Conservation (phyloP, 2,113 vertebrate genomes). For the Suncus etruscus region DNA sequence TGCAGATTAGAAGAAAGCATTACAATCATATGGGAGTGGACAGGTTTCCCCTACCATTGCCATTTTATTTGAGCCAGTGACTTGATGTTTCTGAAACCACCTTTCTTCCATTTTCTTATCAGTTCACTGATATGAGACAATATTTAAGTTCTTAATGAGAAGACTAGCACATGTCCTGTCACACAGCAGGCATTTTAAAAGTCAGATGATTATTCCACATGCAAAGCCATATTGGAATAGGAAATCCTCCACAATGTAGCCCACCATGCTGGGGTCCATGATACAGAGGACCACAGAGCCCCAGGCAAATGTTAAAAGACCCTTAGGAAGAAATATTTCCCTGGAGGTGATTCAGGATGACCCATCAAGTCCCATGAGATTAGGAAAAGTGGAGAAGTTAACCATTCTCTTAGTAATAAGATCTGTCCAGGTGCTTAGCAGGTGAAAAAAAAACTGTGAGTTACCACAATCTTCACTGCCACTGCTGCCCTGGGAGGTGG, state of each 20-base stretch:
- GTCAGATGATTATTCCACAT: not conserved
- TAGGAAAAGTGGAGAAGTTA: not conserved
- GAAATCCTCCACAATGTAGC: not conserved
- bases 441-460: not conserved
- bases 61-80: not conserved
- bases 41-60: not conserved
- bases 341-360: not conserved
- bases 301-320: not conserved
- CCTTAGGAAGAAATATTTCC: not conserved
- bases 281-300: not conserved
- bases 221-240: not conserved
- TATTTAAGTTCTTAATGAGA: not conserved
- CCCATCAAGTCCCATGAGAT: not conserved
- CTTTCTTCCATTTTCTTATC: not conserved
- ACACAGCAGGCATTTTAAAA: not conserved
- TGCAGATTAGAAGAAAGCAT: not conserved
- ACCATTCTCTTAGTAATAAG: not conserved
- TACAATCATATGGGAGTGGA: not conserved
- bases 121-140: not conserved
- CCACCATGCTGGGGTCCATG: not conserved
- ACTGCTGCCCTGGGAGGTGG: not conserved
- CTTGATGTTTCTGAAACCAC: not conserved
- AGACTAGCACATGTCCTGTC: not conserved
- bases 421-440: constrained; percentile 5
- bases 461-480: not conserved